Base-by-base conservation (phyloP, 2,888 invertebrate genomes). In the Papilio gigon region DNA sequence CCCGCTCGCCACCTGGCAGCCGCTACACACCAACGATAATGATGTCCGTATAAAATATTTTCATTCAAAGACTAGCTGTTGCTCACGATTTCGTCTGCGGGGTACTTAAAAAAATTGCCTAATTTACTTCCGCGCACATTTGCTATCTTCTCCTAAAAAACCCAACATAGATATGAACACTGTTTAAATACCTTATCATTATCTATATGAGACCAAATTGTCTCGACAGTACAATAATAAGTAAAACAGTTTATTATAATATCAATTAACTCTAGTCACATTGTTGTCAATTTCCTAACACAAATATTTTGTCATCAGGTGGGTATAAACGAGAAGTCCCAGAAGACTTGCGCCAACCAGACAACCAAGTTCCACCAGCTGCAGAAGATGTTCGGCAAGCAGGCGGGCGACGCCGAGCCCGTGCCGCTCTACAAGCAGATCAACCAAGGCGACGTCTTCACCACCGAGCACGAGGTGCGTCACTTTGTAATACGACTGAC, bases 351-450 rank as follows among this genome's bases (percentile, higher is more conserved):
- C 74, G 95, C 94, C 53, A 96, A 96, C 84, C 95, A 96, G 80
- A 95, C 93, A 79, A 96, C 96, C 6, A 96, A 96, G 85, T 96
- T 96, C 85, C 96, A 96, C 79, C 95, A 96, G 77, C 90, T 96
- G 74, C 96, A 96, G 82, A 94, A 95, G 68, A 94, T 95, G 90
- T 96, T 96, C 84, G 95, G 94, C 64, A 94, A 93, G 71, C 93
- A 93, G 76, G 89, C 92, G 17, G 88, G 87, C 30, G 90, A 88
- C 73, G 74, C 81, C 1, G 89, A 88, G 69, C 90, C 90, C 0
- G 89, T 90, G 75, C 93, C 93, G 50, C 84, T 93, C 14, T 93
- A 93, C 81, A 93, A 93, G 78, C 93, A 93, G 77, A 93, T 94
- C 79, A 93, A 92, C 77, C 93, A 93, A 76, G 93, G 93, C 0